Percentiles rank a stretch among this genome's conserved stretches.
phyloP scores from a whole-genome alignment of 2,113 vertebrate species.

The Lophochroa leadbeateri region DNA sequence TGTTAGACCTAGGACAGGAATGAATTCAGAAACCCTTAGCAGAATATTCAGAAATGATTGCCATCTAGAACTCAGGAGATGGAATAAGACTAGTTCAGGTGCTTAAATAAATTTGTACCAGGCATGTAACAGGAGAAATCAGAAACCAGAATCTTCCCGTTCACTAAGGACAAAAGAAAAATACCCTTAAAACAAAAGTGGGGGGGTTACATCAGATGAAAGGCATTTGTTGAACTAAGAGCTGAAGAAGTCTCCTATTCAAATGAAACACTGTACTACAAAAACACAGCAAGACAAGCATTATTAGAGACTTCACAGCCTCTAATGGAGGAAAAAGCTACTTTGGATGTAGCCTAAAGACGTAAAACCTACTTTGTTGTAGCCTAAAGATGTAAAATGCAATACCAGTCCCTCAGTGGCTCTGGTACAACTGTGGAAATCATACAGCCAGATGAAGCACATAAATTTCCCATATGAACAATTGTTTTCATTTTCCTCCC shows the following conservation, averaged over 20 bases:
- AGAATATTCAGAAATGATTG: not conserved
- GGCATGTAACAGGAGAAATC: not conserved
- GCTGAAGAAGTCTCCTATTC: constrained; percentile 25
- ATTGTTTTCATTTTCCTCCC: constrained; percentile 84
- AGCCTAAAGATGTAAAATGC: constrained; percentile 78
- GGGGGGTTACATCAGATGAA: not conserved
- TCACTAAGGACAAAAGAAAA: not conserved
- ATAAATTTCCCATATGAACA: constrained; percentile 93
- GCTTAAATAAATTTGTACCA: not conserved
- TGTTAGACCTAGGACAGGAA: not conserved
- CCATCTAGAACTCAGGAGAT: not conserved
- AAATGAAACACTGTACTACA: constrained; percentile 34
- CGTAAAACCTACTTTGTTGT: constrained; percentile 14
- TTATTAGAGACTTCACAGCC: constrained; percentile 59
- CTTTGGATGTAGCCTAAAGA: constrained; percentile 84
- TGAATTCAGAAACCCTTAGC: not conserved
- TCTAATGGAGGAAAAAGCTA: constrained; percentile 79
- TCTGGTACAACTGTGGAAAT: constrained; percentile 84
- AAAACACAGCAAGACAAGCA: constrained; percentile 18
- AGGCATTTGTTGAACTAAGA: constrained; percentile 29
- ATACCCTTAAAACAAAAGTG: not conserved
- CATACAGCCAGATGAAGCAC: constrained; percentile 91
- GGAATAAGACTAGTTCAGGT: not conserved
- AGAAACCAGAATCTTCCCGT: accelerated
- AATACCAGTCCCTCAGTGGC: constrained; percentile 86